Conservation (phyloP, 2,113 vertebrate species). For the Natator depressus region DNA sequence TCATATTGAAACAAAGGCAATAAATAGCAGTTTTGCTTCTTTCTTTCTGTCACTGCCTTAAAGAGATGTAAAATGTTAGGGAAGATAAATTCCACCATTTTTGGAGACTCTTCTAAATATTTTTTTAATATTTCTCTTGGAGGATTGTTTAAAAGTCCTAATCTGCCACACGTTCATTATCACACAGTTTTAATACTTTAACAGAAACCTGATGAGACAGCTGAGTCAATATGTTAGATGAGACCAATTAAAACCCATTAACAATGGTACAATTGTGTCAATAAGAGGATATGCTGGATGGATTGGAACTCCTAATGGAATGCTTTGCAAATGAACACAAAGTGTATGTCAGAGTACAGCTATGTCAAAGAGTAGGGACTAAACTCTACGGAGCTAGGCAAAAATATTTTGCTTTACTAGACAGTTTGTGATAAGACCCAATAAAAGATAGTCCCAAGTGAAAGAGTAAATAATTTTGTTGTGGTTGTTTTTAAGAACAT, state of each 20-base stretch:
- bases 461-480: not conserved
- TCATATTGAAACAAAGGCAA: not conserved
- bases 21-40: not conserved
- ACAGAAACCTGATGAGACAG: not conserved
- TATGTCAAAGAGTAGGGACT: not conserved
- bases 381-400: not conserved
- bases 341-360: conserved; percentile 1
- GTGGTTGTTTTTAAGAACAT: not conserved
- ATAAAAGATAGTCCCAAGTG: not conserved
- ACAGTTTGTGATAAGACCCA: not conserved
- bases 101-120: not conserved
- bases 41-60: not conserved
- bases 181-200: not conserved
- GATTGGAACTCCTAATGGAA: conserved; percentile 1
- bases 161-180: not conserved
- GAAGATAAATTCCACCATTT: not conserved
- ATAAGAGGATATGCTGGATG: not conserved
- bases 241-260: not conserved
- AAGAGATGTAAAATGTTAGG: not conserved
- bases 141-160: not conserved
- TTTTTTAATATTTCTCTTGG: not conserved
- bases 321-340: not conserved
- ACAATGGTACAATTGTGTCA: not conserved
- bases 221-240: not conserved
- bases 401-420: conserved; percentile 3